Base-by-base conservation (phyloP, 2,888 invertebrate genomes). In the Azorinus chamasolen region DNA sequence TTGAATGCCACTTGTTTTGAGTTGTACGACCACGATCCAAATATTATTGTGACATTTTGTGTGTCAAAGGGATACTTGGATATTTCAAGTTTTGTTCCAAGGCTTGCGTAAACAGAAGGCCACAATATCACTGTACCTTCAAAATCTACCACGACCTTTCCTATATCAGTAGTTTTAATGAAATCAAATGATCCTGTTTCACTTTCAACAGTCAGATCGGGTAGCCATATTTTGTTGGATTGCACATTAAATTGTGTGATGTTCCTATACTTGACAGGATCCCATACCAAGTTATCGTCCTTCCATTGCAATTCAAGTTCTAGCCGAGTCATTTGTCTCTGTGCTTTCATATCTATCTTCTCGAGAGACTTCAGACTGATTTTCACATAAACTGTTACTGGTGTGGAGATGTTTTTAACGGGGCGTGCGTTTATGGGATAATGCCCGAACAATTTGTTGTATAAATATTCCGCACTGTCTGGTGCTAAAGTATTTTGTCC, bases 201-300 rank as follows among this genome's bases (percentile, higher is more conserved):
- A 24, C 50, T 50, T 8, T 24, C 48, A 32, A 71, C 25, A 18
- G 55, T 41, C 14, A 76, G 32, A 20, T 70, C 64, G 10, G 79
- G 79, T 16, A 74, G 55, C 64, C 72, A 80, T 10, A 80, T 43
- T 37, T 65, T 51, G 0, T 57, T 25, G 1, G 65, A 64, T 16
- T 72, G 64, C 12, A 76, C 18, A 1, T 71, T 71, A 16, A 76
- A 48, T 32, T 55, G 43, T 16, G 55, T 25, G 12, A 69, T 16
- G 61, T 70, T 55, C 39, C 69, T 55, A 48, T 46, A 69, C 5
- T 39, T n/a, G 0, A 24, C 12, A 14, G 55, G 16, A 8, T 59
- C 53, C 70, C 65, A 76, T 2, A 14, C 8, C 6, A 80, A 32
- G 14, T 64, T 62, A 22, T 75, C 63, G 53, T 80, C 79, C 20